Percentiles rank a stretch among this genome's conserved stretches.
These are phyloP conservation scores for Hypolimnas misippus DNA, from an alignment of 2,888 invertebrate genomes.

Conservation along the genomic window DNA sequence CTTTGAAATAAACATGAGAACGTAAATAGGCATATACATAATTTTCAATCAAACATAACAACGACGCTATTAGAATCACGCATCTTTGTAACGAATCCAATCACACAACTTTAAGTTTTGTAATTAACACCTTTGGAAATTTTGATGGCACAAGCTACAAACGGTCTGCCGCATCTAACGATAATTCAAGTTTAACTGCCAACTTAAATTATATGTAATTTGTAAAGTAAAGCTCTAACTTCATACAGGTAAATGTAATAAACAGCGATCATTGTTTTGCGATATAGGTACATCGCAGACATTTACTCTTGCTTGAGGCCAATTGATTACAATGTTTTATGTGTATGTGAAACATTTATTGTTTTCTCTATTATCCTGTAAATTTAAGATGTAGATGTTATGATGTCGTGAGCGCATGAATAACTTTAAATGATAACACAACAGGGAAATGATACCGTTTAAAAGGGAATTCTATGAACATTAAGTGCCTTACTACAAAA, in stretches of 20 bases:
- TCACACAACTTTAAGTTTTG: constrained; percentile 15
- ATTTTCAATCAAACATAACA: no score
- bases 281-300: not conserved
- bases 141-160: not conserved
- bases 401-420: no score
- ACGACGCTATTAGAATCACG: no score
- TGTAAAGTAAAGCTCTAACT: constrained; percentile 31
- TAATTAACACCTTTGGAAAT: constrained; percentile 26
- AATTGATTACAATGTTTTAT: not conserved
- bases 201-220: constrained; percentile 39
- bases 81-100: no score
- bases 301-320: not conserved
- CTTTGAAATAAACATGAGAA: no score
- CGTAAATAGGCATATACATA: no score
- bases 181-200: constrained; percentile 28
- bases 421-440: no score
- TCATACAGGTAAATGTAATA: constrained; percentile 27
- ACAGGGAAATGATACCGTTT: no score
- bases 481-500: no score
- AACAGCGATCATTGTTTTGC: constrained; percentile 20
- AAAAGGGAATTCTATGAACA: no score
- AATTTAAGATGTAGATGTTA: not conserved
- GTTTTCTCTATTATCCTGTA: not conserved
- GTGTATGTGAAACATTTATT: not conserved
- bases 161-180: not conserved